A percentile compares a stretch with the other conserved stretches of the same genome.
phyloP scores from a whole-genome alignment of 2,888 invertebrate species.

The Unio delphinus region DNA sequence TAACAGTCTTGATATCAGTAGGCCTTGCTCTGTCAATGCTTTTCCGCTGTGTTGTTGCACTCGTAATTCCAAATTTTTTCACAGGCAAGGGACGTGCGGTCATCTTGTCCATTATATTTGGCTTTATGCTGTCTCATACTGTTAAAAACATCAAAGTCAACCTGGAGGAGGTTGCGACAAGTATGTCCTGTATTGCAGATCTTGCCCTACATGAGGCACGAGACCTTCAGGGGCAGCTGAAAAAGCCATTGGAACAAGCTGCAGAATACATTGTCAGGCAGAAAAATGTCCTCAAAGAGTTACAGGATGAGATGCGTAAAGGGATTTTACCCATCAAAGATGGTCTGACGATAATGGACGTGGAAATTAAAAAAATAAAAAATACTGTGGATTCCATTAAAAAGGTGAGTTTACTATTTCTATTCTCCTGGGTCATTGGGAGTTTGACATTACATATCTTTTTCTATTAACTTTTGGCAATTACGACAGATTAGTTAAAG shows the following conservation, averaged over 20 bases:
- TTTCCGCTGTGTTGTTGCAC: constrained; percentile 30
- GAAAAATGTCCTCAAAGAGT: constrained; percentile 5
- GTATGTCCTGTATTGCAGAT: constrained; percentile 41
- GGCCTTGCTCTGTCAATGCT: constrained; percentile 31
- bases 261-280: constrained; percentile 12
- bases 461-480: no score
- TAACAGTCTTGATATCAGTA: constrained; percentile 26
- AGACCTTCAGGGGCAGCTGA: constrained; percentile 25
- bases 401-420: no score
- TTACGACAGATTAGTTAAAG: no score
- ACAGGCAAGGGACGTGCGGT: constrained; percentile 38
- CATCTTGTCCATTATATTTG: constrained; percentile 39
- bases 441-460: no score
- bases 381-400: no score
- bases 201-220: constrained; percentile 37
- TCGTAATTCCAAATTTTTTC: constrained; percentile 39
- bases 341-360: constrained; percentile 5
- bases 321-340: constrained; percentile 11
- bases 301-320: constrained; percentile 7
- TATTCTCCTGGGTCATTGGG: no score
- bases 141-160: constrained; percentile 40
- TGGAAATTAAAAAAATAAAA: constrained; percentile 3
- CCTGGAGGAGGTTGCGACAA: constrained; percentile 31
- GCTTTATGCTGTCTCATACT: constrained; percentile 30
- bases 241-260: constrained; percentile 23